These are phyloP conservation scores for Chiloscyllium punctatum DNA, from an alignment of 2,797 vertebrate genomes.

Conservation along the genomic window DNA sequence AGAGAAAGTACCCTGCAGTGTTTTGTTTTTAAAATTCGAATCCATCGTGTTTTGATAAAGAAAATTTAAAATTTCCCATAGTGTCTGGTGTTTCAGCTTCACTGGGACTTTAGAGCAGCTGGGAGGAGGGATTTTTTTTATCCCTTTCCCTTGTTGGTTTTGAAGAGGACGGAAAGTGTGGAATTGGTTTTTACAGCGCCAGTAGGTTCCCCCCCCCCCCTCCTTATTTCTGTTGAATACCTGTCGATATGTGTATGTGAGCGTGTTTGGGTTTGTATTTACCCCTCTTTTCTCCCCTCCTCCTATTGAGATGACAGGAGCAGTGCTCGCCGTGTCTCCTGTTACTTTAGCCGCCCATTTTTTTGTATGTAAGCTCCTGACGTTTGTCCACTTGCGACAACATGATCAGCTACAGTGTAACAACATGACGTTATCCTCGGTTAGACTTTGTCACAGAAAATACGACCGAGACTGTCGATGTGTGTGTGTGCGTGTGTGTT, in stretches of 20 bases:
- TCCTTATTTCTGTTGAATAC: too few relatives aligned
- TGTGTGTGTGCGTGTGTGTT: background rate
- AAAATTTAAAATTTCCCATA: too few relatives aligned
- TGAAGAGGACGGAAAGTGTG: background rate
- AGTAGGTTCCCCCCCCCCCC: too few relatives aligned
- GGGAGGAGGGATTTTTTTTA: background rate
- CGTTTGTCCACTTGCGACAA: conserved; percentile 39
- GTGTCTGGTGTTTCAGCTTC: background rate
- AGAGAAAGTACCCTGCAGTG: background rate
- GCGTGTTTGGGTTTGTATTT: background rate
- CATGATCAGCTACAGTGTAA: conserved; percentile 38
- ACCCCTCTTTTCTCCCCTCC: background rate
- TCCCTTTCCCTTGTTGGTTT: background rate
- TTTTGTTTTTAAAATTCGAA: background rate
- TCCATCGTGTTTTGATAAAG: background rate
- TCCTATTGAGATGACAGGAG: conserved; percentile 12
- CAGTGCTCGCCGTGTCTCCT: conserved; percentile 28
- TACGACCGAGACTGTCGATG: conserved; percentile 20
- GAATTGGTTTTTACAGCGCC: background rate
- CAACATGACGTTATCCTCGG: conserved; percentile 37
- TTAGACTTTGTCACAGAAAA: conserved; percentile 38
- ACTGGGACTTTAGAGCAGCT: background rate
- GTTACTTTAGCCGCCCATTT: conserved; percentile 37
- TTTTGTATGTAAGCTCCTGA: conserved; percentile 37
- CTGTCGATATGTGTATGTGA: too few relatives aligned